Evolutionary conservation across 2,888 invertebrate species (phyloP), one percentile per base, ranked within the genome.

Genomic region (Sminthurinus aureus): DNA sequence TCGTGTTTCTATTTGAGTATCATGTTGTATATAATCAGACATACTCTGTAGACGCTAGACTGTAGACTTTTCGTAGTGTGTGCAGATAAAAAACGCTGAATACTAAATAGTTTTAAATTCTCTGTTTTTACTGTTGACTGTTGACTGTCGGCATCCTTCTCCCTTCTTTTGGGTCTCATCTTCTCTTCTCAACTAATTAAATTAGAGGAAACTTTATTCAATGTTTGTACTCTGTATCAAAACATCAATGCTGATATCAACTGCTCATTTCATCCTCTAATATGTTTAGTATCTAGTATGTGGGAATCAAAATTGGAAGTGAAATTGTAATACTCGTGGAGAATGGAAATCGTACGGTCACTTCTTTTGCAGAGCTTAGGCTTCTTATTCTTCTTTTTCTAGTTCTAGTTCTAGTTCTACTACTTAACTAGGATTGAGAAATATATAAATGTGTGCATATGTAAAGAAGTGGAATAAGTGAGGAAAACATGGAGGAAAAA

Each of bases 121-220:
- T 15, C 13, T 58, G 58, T 58, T 58, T 58, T 18, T 11, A 58
- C 13, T 58, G 58, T 58, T n/a, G n/a, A n/a, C n/a, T 66, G 18
- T 66, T 15, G 9, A 20, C 26, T 71, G 69, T 69, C 69, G 58
- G 58, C 58, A 38, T 69, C 67, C n/a, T n/a, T 67, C 18, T 18
- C n/a, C 0, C n/a, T 69, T 69, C n/a, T 69, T 20, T 69, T 69
- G 13, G n/a, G 26, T 58, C 58, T 58, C 58, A 0, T 58, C 58
- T 38, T 38, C 15, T 58, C 58, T 38, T 38, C 38, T 26, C 71
- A 24, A 9, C 71, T 71, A 71, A 71, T 71, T 71, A 71, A 71
- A 71, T 71, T 71, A 71, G 24, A 71, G 24, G 22, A 71, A 71
- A 24, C 71, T 71, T 58, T 58, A 15, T 15, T 58, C 26, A 26